A percentile compares a stretch with the other conserved stretches of the same genome.
These are phyloP conservation scores for Setipinna tenuifilis DNA, from an alignment of 2,797 vertebrate genomes.

Conservation along the genomic window DNA sequence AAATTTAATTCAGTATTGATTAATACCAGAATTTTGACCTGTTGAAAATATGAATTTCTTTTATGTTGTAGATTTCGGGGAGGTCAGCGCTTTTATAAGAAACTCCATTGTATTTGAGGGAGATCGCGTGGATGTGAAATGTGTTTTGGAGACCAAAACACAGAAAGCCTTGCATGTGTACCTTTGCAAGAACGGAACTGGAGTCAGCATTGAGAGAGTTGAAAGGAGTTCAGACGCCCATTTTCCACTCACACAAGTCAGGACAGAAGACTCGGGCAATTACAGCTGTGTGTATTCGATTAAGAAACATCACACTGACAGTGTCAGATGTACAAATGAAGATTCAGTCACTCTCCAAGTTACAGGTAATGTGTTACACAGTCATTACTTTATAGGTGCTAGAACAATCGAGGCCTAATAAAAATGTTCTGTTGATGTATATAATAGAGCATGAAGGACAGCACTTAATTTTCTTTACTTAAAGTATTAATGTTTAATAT, in stretches of 20 bases:
- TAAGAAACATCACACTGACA: neutral
- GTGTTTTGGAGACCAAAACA: neutral
- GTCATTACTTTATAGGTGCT: too few species aligned
- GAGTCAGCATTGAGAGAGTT: neutral
- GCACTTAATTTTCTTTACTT: too few species aligned
- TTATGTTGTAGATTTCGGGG: neutral
- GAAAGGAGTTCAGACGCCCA: neutral
- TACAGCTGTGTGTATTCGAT: neutral
- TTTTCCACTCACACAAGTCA: neutral
- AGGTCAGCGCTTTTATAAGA: neutral
- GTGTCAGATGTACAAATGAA: neutral
- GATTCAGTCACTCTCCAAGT: neutral
- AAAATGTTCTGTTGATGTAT: too few species aligned
- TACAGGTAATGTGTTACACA: neutral
- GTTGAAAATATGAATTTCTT: too few species aligned
- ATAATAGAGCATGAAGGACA: too few species aligned
- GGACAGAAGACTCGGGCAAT: neutral
- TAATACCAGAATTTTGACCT: too few species aligned
- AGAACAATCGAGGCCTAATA: too few species aligned
- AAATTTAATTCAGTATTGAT: too few species aligned
- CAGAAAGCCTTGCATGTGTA: neutral
- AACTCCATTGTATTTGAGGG: neutral
- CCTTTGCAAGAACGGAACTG: neutral
- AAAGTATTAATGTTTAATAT: too few species aligned
- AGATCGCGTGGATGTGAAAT: neutral